Conservation (phyloP, 2,888 invertebrate genomes). For the Graphium colonna region DNA sequence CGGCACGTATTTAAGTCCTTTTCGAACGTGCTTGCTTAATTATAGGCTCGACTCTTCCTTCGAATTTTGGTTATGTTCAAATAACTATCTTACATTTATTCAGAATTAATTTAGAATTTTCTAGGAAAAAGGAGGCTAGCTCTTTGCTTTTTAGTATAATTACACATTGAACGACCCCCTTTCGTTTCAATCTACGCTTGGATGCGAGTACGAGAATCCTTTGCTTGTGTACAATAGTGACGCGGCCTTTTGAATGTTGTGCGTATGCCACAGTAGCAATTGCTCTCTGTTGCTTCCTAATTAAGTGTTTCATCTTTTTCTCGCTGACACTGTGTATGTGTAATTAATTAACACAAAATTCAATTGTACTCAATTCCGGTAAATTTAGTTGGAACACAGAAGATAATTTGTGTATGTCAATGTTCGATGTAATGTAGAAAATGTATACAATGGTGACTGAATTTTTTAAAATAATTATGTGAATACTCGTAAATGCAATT, state of each 20-base stretch:
- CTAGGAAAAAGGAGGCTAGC: conserved; percentile 53
- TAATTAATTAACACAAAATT: neutral
- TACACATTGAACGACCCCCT: conserved; percentile 47
- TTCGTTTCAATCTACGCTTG: conserved; percentile 51
- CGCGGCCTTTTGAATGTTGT: conserved; percentile 35
- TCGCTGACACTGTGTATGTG: neutral
- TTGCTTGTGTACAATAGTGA: conserved; percentile 62
- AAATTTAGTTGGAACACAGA: too few species aligned
- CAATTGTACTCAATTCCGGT: too few species aligned
- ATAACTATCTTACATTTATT: neutral
- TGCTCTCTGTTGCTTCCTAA: conserved; percentile 33
- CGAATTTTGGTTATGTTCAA: neutral
- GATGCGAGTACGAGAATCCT: conserved; percentile 69
- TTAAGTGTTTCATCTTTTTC: conserved; percentile 28
- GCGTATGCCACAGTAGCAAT: neutral
- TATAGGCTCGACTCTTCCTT: too few species aligned
- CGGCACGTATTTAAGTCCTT: conserved; percentile 4
- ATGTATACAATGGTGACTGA: too few species aligned
- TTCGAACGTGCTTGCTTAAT: neutral
- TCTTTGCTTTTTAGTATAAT: conserved; percentile 59
- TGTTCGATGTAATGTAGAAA: too few species aligned
- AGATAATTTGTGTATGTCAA: too few species aligned
- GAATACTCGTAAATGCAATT: too few species aligned
- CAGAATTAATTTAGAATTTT: conserved; percentile 44
- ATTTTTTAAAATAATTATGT: too few species aligned